Base-by-base conservation (phyloP, 1,140 invertebrate species). In the silkworm (Bombyx mori) region DNA sequence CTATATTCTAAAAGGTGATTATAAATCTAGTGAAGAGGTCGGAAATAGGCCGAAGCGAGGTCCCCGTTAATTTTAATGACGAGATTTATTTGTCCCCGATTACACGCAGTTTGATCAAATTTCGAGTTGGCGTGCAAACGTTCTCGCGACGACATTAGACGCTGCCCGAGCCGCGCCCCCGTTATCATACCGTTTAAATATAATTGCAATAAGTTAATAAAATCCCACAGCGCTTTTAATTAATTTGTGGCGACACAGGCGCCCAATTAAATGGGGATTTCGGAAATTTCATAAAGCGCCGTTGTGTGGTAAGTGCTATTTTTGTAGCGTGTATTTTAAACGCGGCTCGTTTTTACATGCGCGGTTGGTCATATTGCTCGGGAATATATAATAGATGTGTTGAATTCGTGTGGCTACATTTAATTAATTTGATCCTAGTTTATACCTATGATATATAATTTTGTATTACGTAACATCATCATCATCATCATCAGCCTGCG, bases 171-270 rank as follows among this genome's bases (percentile, higher is more conserved):
- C 50, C 54, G 52, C 51, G 52, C 50, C 12, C 49, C 65, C 62
- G 63, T 54, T 65, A 81, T 81, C 79, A 69, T 60, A 61, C 60
- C 72, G 71, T 77, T 78, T 77, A 79, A 83, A 83, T 80, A 76
- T 86, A 83, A 83, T 83, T 75, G 78, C 73, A 79, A 83, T 83
- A 86, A 83, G 71, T 81, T 83, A 79, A 81, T 82, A 82, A 78
- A 83, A 82, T 76, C 68, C 69, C 69, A 58, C 59, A 69, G 66
- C 77, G 66, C 65, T 74, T 71, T 77, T 79, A 82, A 82, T 83
- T 82, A 83, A 86, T 86, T 81, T 78, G 73, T 69, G 71, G 71
- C 69, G 69, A 78, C 69, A 71, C 69, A 65, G 65, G 61, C 69
- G 66, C 61, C 69, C 70, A 76, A 82, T 78, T 76, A 79, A 76